Evolutionary conservation across 2,113 vertebrate species (phyloP).

Genomic region (Pelmatolapia mariae): DNA sequence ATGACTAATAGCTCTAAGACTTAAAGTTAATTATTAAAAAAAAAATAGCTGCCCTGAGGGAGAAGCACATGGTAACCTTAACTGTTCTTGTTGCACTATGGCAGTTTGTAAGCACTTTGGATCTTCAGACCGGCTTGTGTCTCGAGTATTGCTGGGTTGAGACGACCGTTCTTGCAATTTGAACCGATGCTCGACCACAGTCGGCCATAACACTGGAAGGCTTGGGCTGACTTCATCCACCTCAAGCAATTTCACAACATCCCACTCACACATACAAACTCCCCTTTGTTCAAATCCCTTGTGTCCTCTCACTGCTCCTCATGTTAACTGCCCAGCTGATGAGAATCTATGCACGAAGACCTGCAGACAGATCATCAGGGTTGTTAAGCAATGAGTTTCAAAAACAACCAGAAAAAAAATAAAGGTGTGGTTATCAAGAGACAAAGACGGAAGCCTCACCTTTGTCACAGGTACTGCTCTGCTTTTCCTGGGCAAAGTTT

Average conservation of each 20-base stretch:
- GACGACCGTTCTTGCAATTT: neutral
- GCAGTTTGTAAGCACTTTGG: constrained; percentile 65
- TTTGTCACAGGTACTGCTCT: constrained; percentile 74
- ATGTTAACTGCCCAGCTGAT: neutral
- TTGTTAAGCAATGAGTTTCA: neutral
- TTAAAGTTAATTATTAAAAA: neutral
- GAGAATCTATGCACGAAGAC: constrained; percentile 58
- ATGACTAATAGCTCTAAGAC: constrained; percentile 18
- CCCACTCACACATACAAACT: neutral
- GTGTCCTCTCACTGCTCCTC: neutral
- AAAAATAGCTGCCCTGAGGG: constrained; percentile 61
- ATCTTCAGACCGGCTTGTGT: constrained; percentile 47
- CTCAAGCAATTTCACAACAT: constrained; percentile 24
- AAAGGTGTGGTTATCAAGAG: neutral
- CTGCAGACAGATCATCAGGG: constrained; percentile 18
- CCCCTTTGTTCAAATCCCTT: constrained; percentile 16
- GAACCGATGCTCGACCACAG: neutral
- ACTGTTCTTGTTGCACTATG: constrained; percentile 22
- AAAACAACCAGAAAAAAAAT: fast-evolving
- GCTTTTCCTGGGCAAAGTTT: constrained; percentile 89
- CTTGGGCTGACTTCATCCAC: constrained; percentile 51
- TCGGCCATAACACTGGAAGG: constrained; percentile 59
- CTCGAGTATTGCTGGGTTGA: constrained; percentile 46
- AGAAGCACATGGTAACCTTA: constrained; percentile 25
- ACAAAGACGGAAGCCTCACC: constrained; percentile 25